A percentile compares a stretch with the other conserved stretches of the same genome.
Evolutionary conservation across 2,113 vertebrate species (phyloP).

Genomic region (Peromyscus californicus): DNA sequence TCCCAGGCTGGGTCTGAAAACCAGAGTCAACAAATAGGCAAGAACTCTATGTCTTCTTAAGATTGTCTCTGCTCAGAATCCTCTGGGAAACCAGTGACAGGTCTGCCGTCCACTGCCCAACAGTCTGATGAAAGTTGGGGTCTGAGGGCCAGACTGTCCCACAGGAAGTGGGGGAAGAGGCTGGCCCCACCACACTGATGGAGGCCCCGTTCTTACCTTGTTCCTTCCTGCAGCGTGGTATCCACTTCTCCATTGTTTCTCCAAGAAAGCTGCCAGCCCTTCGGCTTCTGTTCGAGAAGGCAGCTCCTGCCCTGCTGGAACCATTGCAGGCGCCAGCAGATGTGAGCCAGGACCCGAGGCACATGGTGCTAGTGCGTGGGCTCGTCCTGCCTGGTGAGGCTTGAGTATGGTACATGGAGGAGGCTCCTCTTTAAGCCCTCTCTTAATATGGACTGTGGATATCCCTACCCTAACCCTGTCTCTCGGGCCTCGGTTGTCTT

Average conservation of each 20-base stretch:
- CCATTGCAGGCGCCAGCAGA: constrained; percentile 87
- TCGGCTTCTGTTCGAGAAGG: constrained; percentile 92
- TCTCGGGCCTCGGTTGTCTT: rapidly evolving
- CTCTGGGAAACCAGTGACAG: not conserved
- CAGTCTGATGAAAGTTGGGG: not conserved
- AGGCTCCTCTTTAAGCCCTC: rapidly evolving
- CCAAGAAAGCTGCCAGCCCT: constrained; percentile 94
- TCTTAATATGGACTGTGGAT: not conserved
- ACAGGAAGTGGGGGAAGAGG: too few species aligned
- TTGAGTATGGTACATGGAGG: rapidly evolving
- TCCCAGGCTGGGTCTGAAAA: not conserved
- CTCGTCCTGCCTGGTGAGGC: constrained; percentile 92
- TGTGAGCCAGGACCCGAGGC: constrained; percentile 94
- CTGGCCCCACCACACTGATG: rapidly evolving
- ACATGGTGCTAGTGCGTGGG: constrained; percentile 95
- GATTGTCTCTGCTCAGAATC: not conserved
- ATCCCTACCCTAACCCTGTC: not conserved
- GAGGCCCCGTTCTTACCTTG: rapidly evolving
- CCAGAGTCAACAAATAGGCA: too few species aligned
- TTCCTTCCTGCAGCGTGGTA: constrained; percentile 88
- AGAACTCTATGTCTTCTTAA: too few species aligned
- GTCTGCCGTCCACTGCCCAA: not conserved
- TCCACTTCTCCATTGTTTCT: constrained; percentile 95
- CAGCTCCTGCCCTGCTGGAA: constrained; percentile 89
- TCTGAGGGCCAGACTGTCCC: not conserved